Evolutionary conservation across 2,888 invertebrate genomes (phyloP).

Genomic region (Odontomyia ornata): DNA sequence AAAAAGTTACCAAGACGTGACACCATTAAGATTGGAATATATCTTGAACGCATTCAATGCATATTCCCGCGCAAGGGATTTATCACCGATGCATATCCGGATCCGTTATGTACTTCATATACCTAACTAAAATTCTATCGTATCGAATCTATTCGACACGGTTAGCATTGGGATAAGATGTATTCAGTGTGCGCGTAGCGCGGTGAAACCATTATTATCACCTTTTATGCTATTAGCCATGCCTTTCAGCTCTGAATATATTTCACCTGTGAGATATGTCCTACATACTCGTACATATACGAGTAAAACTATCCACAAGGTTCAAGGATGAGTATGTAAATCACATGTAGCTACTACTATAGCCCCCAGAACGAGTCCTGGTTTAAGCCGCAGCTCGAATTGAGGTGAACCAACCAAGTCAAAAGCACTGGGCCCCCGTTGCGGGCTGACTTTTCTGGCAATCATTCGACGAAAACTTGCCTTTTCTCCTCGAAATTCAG

Average conservation of each 20-base stretch:
- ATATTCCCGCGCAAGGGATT: not conserved
- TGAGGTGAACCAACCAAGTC: no score
- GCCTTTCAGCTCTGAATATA: slow-evolving; percentile 1
- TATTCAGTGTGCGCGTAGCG: not conserved
- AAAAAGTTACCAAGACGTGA: slow-evolving; percentile 15
- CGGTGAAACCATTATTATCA: slow-evolving; percentile 24
- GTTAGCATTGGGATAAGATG: not conserved
- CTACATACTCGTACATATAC: not conserved
- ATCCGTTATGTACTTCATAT: not conserved
- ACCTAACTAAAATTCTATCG: not conserved
- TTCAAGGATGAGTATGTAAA: not conserved
- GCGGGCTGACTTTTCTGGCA: not conserved
- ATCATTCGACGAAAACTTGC: slow-evolving; percentile 1
- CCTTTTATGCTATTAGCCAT: slow-evolving; percentile 12
- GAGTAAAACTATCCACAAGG: no score
- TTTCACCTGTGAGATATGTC: slow-evolving; percentile 1
- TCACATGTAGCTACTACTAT: not conserved
- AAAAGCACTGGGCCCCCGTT: no score
- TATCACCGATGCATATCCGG: slow-evolving; percentile 26
- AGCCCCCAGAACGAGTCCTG: not conserved
- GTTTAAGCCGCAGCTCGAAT: not conserved
- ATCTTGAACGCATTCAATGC: slow-evolving; percentile 5
- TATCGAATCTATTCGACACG: slow-evolving; percentile 3
- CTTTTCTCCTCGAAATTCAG: not conserved
- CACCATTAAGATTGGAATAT: slow-evolving; percentile 15